A percentile compares a stretch with the other conserved stretches of the same genome.
phyloP scores from a whole-genome alignment of 2,113 vertebrate species.

The crab-eating macaque (Macaca fascicularis) region DNA sequence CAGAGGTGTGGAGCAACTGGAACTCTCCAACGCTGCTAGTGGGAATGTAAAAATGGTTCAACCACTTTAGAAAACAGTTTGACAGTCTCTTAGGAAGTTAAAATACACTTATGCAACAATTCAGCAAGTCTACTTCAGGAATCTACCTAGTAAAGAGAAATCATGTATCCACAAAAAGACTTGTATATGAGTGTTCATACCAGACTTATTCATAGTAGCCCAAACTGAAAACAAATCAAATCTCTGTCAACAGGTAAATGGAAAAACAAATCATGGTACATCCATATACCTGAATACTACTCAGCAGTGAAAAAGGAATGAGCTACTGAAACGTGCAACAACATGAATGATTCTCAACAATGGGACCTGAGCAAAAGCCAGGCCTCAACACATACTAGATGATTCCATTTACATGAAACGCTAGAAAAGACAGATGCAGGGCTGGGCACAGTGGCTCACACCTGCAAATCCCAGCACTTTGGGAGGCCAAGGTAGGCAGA shows the following conservation, averaged over 20 bases:
- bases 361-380: neutral
- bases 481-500: too few species aligned
- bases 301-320: neutral
- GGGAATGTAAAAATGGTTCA: neutral
- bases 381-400: neutral
- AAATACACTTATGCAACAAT: neutral
- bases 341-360: neutral
- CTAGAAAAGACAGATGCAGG: neutral
- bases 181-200: too few species aligned
- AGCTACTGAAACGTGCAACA: neutral
- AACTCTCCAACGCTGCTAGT: accelerated
- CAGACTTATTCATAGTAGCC: neutral
- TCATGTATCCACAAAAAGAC: neutral
- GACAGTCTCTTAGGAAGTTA: neutral
- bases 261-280: neutral
- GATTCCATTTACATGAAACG: neutral
- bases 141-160: neutral
- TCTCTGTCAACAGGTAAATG: neutral
- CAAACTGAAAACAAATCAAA: neutral
- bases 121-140: neutral
- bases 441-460: too few species aligned
- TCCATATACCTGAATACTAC: neutral
- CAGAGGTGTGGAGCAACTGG: neutral
- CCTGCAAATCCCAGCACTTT: too few species aligned
- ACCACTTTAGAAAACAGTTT: neutral